Percentiles rank a stretch among this genome's conserved stretches.
Evolutionary conservation across 1,140 invertebrate species (phyloP).

Genomic region (Solenopsis invicta): DNA sequence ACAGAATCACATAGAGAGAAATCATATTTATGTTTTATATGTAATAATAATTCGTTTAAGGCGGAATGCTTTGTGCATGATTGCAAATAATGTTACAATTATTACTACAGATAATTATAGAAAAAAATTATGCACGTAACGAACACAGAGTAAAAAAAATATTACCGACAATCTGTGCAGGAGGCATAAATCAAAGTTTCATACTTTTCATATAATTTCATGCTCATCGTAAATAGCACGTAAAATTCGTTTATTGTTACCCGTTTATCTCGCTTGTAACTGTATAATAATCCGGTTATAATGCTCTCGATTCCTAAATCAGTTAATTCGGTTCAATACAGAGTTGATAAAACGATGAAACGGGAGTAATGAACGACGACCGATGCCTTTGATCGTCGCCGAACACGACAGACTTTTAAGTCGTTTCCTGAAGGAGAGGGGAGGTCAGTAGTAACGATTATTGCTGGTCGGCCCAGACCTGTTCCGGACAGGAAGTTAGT

Average conservation of each 20-base stretch:
- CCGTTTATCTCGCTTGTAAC: slow-evolving; percentile 2
- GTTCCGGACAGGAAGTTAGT: slow-evolving; percentile 78
- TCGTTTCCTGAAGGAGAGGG: slow-evolving; percentile 75
- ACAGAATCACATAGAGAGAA: neutral
- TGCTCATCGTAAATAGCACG: neutral
- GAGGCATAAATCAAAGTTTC: neutral
- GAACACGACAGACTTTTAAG: slow-evolving; percentile 75
- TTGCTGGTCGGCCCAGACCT: slow-evolving; percentile 75
- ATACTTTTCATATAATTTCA: slow-evolving; percentile 5
- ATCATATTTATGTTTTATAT: neutral
- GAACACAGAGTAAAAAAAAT: neutral
- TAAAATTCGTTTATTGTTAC: slow-evolving; percentile 21
- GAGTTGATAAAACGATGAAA: slow-evolving; percentile 42
- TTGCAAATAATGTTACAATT: neutral
- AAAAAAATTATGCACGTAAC: neutral
- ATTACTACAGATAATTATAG: neutral
- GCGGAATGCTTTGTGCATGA: neutral
- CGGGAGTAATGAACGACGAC: slow-evolving; percentile 6
- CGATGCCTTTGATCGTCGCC: slow-evolving; percentile 1
- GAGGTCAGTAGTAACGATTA: slow-evolving; percentile 80
- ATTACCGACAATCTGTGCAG: neutral
- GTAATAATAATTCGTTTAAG: neutral
- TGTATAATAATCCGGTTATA: slow-evolving; percentile 27
- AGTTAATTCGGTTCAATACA: slow-evolving; percentile 18
- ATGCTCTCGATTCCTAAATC: slow-evolving; percentile 30